Base-by-base conservation (phyloP, 1,140 invertebrate genomes). In the Penaeus chinensis region DNA sequence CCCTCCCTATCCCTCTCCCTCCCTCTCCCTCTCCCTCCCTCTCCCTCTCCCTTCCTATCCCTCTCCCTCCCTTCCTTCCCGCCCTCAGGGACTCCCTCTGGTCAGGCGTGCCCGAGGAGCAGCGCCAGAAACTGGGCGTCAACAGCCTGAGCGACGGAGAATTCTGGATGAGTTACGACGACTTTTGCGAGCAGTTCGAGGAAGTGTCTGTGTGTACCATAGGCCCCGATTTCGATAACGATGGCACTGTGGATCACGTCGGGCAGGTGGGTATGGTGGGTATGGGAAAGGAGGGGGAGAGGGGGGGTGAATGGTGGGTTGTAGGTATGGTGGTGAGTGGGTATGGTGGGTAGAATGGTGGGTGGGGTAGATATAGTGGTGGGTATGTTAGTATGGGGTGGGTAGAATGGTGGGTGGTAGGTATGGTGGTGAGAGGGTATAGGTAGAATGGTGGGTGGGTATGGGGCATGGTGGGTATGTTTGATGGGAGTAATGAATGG, bases 81-180 rank as follows among this genome's bases (percentile, higher is more conserved):
- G 20, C 60, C 19, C 47, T 63, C 88, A 93, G 93, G 78, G 93
- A 93, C 89, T 87, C 90, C 0, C 92, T 92, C 76, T 94, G 93
- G 93, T 90, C 91, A 8, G 91, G 91, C 87, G 92, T 94, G 19
- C 91, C 93, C 79, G 91, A 92, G 24, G 90, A 92, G 2, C 92
- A 91, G 32, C 93, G 92, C 90, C 62, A 91, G 69, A 89, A 90
- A 22, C 89, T 94, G 37, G 91, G 91, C 11, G 80, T 92, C 24
- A 88, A 91, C 65, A 89, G 91, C 3, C 91, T 91, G 54, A 90
- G 91, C 42, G 93, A 93, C 89, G 93, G 93, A 3, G 93, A 94
- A 89, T 94, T 94, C 90, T 94, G 93, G 93, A 93, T 94, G 92
- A 92, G 92, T n/a, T 94, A 92, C 37, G 54, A 89, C 22, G 90